Evolutionary conservation across 2,888 invertebrate species (phyloP), one percentile per base, ranked within the genome.

Genomic region (Aricia artaxerxes): DNA sequence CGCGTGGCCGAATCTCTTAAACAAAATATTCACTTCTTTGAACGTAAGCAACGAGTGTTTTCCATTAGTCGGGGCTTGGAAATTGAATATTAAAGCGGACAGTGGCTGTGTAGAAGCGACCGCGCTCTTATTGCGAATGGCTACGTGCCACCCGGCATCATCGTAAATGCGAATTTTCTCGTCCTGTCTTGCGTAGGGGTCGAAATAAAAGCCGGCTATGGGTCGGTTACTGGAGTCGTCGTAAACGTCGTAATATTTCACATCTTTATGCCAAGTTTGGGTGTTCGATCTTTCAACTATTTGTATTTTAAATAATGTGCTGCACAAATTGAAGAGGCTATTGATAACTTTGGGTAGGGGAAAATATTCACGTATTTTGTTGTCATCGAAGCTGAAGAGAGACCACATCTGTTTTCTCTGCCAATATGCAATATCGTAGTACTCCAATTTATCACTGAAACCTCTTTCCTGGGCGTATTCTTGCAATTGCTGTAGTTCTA

Each of bases 381-480:
- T 96, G 83, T 97, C 97, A 85, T 97, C 96, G 82, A 96, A 95
- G 79, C 96, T 95, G 85, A 95, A 97, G 11, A 97, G 87, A 0
- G 95, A 92, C 85, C 95, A 94, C 82, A 95, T 95, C 83, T 98
- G 97, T 87, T 97, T 97, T 83, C 97, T 95, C 84, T 96, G 95
- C 98, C 98, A 99, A 87, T 97, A 99, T 1, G 97, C 96, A 75
- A 99, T 94, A 90, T 99, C 99, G 96, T 97, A 99, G 77, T 96
- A 93, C 84, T 97, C 96, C 38, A 98, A 88, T 78, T 95, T 93
- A 7, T 95, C 95, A 73, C 95, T 93, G 85, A 97, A 97, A 0
- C 98, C 98, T 85, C 96, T 95, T 78, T 96, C 95, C 1, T 85
- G 85, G 0, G 98, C 97, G 92, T 97, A 99, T 73, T 95, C 91